phyloP scores from a whole-genome alignment of 2,113 vertebrate genomes.

The Rousettus leschenaultii region DNA sequence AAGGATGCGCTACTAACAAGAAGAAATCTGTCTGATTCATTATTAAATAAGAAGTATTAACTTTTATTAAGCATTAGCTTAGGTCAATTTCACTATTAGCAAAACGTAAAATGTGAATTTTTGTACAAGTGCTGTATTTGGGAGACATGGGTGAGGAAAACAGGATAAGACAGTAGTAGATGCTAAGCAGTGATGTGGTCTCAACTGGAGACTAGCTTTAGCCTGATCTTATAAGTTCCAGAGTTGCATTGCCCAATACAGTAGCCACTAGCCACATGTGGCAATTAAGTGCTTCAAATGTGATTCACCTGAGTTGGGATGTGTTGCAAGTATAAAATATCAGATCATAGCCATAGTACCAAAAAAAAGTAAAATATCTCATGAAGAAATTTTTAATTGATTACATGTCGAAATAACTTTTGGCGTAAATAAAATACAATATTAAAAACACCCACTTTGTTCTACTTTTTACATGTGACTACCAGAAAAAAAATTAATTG shows the following conservation, averaged over 20 bases:
- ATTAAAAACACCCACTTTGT: background rate
- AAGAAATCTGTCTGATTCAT: background rate
- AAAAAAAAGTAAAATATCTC: background rate
- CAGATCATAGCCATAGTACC: background rate
- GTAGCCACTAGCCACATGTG: background rate
- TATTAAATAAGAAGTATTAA: background rate
- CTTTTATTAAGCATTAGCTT: background rate
- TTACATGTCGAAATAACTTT: background rate
- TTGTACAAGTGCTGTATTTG: background rate
- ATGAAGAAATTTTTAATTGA: background rate
- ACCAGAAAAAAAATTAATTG: background rate
- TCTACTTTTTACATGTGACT: background rate
- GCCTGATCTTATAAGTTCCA: background rate
- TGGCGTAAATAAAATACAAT: background rate
- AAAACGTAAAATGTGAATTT: background rate
- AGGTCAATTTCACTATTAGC: background rate
- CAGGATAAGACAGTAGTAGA: background rate
- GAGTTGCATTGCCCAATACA: accelerated
- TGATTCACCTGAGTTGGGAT: background rate
- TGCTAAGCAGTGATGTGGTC: background rate
- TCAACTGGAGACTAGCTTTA: background rate
- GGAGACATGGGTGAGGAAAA: background rate
- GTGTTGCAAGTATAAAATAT: background rate
- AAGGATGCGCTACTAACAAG: background rate
- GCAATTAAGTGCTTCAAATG: background rate